These are phyloP conservation scores for Thripadectes ignobilis DNA, from an alignment of 2,797 vertebrate species.

Conservation along the genomic window DNA sequence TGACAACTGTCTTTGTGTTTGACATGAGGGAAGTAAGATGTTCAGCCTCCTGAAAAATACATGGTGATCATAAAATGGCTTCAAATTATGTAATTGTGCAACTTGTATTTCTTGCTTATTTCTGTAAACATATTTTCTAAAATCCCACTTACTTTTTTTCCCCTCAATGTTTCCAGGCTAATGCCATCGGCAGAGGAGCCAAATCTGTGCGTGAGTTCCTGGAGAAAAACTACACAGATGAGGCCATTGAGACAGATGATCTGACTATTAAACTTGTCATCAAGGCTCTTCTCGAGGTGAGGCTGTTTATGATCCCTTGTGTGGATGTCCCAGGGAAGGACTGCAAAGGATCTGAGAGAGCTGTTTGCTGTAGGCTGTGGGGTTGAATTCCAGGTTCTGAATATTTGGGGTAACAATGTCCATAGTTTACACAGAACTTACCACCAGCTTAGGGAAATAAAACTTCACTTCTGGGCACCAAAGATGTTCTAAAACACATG, in stretches of 20 bases:
- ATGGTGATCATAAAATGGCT: background rate
- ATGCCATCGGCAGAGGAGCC: constrained; percentile 86
- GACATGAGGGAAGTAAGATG: background rate
- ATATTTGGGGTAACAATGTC: background rate
- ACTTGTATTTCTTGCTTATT: background rate
- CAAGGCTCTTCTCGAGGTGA: constrained; percentile 85
- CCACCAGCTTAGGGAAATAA: background rate
- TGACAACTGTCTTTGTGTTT: background rate
- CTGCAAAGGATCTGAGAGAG: background rate
- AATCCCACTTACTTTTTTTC: background rate
- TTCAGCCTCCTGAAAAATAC: background rate
- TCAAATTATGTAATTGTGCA: background rate
- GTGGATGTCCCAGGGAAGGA: no score
- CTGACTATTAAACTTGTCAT: constrained; percentile 84
- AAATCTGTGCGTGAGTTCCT: constrained; percentile 87
- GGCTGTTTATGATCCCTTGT: background rate
- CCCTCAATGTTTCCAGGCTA: constrained; percentile 74
- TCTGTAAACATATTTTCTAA: background rate
- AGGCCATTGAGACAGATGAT: constrained; percentile 85
- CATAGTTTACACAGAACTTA: fast-evolving
- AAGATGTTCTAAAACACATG: background rate
- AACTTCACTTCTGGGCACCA: background rate
- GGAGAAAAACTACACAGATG: constrained; percentile 87
- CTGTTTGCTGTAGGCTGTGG: background rate
- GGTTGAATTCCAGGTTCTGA: background rate